Base-by-base conservation (phyloP, 2,797 vertebrate genomes). In the Syngnathus rostellatus region DNA sequence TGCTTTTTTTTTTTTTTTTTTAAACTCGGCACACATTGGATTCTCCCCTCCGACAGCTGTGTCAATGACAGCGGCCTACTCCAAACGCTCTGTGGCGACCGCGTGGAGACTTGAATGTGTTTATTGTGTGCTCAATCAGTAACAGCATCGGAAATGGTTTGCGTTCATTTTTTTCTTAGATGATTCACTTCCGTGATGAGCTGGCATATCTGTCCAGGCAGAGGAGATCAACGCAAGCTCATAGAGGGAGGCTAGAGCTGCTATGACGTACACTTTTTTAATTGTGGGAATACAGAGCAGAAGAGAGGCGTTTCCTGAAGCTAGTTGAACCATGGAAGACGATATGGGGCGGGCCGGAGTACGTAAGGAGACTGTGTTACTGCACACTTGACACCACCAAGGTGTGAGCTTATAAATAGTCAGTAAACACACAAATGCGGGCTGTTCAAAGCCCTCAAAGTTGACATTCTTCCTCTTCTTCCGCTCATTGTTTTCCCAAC, bases 381-480 rank as follows among this genome's bases (percentile, higher is more conserved):
- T 72, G 45, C 62, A 73, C 71, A 73, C 71, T 67, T 21, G 21
- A 74, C 65, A 64, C 69, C 68, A 73, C 72, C 76, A 81, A 88
- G 81, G 80, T 86, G 83, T 78, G 74, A 81, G 67, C 51, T 75
- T 87, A 86, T 87, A 87, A 88, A 85, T 88, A 82, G 79, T 39
- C 57, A 21, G 76, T 78, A 82, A 86, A 86, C 76, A 80, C 54
- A 69, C 72, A 65, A 72, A 25, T 68, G 67, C 63, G 68, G 3
- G 43, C 14, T 80, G 72, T 76, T 64, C 60, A 65, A 72, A 72
- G 65, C 50, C 67, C 63, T 48, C 54, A 65, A 61, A 37, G 21
- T 65, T 63, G 70, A 66, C 63, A 51, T 70, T 57, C 70, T 72
- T 64, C 63, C 68, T 78, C 69, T 69, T 62, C 67, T 77, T 72